phyloP scores from a whole-genome alignment of 2,888 invertebrate genomes.

The Drosophila kokeensis region DNA sequence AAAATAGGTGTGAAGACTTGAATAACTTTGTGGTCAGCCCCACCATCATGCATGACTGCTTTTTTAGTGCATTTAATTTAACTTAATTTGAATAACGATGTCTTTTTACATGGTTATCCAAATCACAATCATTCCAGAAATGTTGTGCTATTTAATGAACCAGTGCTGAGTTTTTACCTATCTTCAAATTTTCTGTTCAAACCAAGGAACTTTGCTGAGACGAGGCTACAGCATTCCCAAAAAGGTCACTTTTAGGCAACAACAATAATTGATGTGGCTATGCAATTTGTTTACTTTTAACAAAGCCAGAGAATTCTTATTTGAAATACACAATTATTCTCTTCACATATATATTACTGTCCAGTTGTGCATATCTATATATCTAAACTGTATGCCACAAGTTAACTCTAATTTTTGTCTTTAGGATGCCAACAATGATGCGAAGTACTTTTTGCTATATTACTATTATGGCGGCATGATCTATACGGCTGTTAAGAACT shows the following conservation, averaged over 20 bases:
- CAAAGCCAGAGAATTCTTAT: not conserved
- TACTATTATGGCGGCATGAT: slow-evolving; percentile 99
- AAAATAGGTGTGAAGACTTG: not conserved
- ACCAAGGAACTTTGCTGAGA: not conserved
- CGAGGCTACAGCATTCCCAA: not conserved
- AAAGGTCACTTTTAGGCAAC: not conserved
- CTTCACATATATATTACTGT: not conserved
- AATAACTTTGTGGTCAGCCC: not conserved
- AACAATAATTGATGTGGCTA: not conserved
- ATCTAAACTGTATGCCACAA: not conserved
- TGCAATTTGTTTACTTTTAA: not conserved
- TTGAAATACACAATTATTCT: not conserved
- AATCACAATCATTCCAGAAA: not conserved
- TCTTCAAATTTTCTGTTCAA: not conserved
- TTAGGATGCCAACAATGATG: slow-evolving; percentile 88
- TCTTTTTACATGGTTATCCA: not conserved
- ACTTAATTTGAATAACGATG: no score
- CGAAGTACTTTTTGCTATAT: slow-evolving; percentile 93
- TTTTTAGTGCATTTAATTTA: not conserved
- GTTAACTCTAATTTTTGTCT: not conserved
- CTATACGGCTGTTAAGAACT: slow-evolving; percentile 96
- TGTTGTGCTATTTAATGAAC: not conserved
- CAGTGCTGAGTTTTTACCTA: not conserved
- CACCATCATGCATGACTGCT: not conserved
- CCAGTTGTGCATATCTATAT: not conserved